Evolutionary conservation across 2,797 vertebrate genomes (phyloP).

Genomic region (Myotis planiceps): DNA sequence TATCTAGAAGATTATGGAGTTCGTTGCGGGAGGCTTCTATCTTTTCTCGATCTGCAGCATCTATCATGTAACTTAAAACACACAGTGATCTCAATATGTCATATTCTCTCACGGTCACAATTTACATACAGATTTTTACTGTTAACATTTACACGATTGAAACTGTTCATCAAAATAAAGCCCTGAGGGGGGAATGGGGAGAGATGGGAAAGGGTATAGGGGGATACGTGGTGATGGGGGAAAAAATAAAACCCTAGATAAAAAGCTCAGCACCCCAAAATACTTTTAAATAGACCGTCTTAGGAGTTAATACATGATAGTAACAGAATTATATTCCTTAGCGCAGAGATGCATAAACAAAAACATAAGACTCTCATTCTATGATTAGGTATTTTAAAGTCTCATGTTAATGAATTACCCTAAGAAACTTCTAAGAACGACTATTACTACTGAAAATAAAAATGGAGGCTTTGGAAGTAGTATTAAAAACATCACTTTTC

Average conservation of each 20-base stretch:
- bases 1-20: slow-evolving; percentile 99
- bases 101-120: not conserved
- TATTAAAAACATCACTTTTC: not conserved
- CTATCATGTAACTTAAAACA: slow-evolving; percentile 96
- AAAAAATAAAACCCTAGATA: not conserved
- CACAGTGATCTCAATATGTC: slow-evolving; percentile 15
- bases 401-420: not conserved
- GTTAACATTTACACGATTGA: slow-evolving; percentile 7
- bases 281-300: not conserved
- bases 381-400: not conserved
- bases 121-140: not conserved
- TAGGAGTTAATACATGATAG: not conserved
- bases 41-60: slow-evolving; percentile 98
- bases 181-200: not conserved
- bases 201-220: not conserved
- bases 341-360: not conserved
- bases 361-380: not conserved
- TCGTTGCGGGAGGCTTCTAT: slow-evolving; percentile 98
- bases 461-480: not conserved
- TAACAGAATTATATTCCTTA: not conserved
- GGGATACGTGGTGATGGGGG: too few relatives aligned
- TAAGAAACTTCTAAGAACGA: not conserved
- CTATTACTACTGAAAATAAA: not conserved
- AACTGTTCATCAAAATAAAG: not conserved
- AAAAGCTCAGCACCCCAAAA: not conserved